These are phyloP conservation scores for Ataeniobius toweri DNA, from an alignment of 2,797 vertebrate genomes.

Conservation along the genomic window DNA sequence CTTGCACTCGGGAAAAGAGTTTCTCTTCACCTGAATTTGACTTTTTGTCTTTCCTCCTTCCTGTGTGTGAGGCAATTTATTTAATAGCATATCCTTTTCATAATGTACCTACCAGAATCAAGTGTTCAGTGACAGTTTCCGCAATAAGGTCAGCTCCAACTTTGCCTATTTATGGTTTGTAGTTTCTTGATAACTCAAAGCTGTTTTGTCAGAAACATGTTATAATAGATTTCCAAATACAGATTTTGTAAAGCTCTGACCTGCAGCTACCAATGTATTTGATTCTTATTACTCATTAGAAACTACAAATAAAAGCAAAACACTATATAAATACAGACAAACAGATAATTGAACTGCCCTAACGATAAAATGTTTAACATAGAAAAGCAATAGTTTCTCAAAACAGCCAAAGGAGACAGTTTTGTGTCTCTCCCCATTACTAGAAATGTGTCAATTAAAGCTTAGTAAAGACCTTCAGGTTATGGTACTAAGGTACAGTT, in stretches of 20 bases:
- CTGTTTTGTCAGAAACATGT: neutral
- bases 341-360: neutral
- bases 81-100: neutral
- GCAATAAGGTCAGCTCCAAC: neutral
- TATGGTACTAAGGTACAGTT: too few species aligned
- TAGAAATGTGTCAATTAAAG: neutral
- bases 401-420: neutral
- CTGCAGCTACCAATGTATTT: neutral
- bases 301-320: neutral
- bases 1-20: neutral
- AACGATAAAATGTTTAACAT: too few species aligned
- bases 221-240: neutral
- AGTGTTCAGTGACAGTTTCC: neutral
- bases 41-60: neutral
- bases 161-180: neutral
- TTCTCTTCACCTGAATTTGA: neutral
- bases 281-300: neutral
- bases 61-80: neutral
- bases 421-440: neutral
- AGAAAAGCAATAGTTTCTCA: neutral
- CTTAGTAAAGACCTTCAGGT: neutral
- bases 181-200: slow-evolving; percentile 9
- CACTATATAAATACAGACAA: neutral
- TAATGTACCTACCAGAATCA: neutral
- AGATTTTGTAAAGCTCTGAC: neutral